A percentile compares a stretch with the other conserved stretches of the same genome.
These are phyloP conservation scores for Clupea harengus DNA, from an alignment of 2,113 vertebrate genomes.

Conservation along the genomic window DNA sequence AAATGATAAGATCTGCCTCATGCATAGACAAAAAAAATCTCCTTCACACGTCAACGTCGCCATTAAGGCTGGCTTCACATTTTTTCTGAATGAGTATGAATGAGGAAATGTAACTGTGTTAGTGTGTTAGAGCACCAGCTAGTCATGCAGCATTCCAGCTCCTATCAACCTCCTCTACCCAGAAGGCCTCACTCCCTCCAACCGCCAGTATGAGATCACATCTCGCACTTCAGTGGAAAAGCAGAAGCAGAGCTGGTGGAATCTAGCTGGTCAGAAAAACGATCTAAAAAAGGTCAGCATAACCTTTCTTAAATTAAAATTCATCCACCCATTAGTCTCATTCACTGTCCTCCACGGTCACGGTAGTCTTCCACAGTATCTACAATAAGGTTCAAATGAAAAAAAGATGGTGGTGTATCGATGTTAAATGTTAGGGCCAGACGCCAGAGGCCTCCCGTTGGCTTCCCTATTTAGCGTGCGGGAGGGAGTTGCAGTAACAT, in stretches of 20 bases:
- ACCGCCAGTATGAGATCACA: neutral
- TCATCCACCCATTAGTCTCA: neutral
- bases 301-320: neutral
- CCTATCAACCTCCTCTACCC: neutral
- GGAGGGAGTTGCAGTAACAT: neutral
- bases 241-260: neutral
- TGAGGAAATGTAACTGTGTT: neutral
- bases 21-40: neutral
- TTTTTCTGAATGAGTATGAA: neutral
- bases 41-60: neutral
- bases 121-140: neutral
- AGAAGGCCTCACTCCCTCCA: neutral
- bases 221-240: neutral
- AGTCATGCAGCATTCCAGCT: neutral
- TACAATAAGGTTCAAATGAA: neutral
- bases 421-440: neutral
- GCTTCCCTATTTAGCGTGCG: neutral
- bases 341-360: neutral
- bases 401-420: neutral
- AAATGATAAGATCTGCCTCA: neutral
- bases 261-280: neutral
- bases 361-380: neutral
- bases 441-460: neutral
- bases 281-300: neutral
- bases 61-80: neutral